Conservation (phyloP, 2,113 vertebrate genomes). For the Pygoscelis antarcticus region DNA sequence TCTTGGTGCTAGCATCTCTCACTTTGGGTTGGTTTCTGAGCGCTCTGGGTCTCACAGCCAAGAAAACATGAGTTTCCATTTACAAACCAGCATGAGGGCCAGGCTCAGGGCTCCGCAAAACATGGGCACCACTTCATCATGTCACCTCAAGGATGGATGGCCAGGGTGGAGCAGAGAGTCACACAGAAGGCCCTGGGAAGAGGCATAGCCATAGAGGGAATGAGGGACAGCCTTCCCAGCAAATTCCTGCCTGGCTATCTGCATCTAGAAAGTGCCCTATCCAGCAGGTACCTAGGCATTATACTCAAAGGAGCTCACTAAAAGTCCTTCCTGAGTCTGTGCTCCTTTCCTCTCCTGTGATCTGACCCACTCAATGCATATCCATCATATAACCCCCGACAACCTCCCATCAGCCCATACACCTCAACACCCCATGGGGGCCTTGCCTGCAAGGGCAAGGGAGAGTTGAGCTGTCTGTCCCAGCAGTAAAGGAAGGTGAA, state of each 20-base stretch:
- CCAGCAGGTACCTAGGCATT: background rate
- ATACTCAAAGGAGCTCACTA: background rate
- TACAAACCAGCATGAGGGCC: background rate
- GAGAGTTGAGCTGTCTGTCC: background rate
- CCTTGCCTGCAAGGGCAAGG: background rate
- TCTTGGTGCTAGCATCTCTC: background rate
- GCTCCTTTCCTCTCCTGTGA: background rate
- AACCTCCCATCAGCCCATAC: background rate
- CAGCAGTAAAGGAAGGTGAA: background rate
- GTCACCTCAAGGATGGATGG: background rate
- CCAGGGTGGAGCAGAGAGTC: background rate
- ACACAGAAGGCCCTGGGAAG: background rate
- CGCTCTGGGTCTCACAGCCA: background rate
- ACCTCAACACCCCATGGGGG: background rate
- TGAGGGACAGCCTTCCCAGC: background rate
- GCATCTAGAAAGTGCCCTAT: background rate
- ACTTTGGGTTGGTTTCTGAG: background rate
- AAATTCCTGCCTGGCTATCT: background rate
- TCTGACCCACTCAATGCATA: background rate
- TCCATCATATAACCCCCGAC: background rate
- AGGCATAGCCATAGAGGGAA: background rate
- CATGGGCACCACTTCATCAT: fast-evolving
- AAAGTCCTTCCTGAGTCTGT: background rate
- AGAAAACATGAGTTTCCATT: background rate
- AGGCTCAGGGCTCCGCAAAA: background rate